Evolutionary conservation across 2,113 vertebrate genomes (phyloP), one percentile per base, ranked within the genome.

Genomic region (Pyrgilauda ruficollis): DNA sequence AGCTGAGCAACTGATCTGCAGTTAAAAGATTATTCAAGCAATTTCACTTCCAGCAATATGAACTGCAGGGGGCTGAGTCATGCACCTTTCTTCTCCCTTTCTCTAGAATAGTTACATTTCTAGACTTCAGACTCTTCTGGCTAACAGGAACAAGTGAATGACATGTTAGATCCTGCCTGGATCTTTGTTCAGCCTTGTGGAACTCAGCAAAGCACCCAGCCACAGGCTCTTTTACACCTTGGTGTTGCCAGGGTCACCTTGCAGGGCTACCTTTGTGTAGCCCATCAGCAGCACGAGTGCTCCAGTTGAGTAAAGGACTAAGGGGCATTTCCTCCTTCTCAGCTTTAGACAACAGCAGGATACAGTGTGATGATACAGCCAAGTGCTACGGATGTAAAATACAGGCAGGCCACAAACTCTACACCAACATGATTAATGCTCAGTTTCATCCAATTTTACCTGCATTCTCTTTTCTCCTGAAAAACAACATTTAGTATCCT

Each of bases 1-100:
- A 80, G 59, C 72, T 68, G 58, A 84, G 52, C n/a, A 92, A 91
- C 1, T 87, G 63, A 93, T 84, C 67, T 84, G 44, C 79, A 75
- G 47, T 22, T 91, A 69, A 70, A 91, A 83, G 31, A 84, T 69
- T 56, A 87, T 87, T 85, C 85, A 78, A 67, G 30, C 79, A 74
- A 83, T 89, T 90, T 90, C n/a, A 49, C 52, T 79, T 85, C 46
- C 53, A 93, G 13, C 41, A 87, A 47, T 23, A 24, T 4, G 50
- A 83, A 19, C 28, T 66, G 55, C 46, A 49, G 27, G 31, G 15
- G 73, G 59, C 75, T 55, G 46, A 93, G 46, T 73, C 63, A 80
- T 4, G 0, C 58, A 49, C 19, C 28, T 49, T 83, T 62, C 37
- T n/a, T 69, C 31, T 76, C 26, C 37, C 13, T 88, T 76, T 64